Conservation (phyloP, 37 sponge, comb jelly and placozoan species). For the Oopsacas minuta region DNA sequence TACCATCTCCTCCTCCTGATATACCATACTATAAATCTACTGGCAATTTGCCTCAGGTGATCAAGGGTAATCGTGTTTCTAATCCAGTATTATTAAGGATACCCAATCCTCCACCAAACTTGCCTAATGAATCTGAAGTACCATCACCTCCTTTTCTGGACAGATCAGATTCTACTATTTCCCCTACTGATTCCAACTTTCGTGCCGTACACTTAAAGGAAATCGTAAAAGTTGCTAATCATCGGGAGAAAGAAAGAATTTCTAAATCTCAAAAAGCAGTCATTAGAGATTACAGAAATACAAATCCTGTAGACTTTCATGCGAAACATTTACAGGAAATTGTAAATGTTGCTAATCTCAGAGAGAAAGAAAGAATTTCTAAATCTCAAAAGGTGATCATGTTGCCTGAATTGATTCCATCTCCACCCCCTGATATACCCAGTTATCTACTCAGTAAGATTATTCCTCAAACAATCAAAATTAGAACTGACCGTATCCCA, state of each 20-base stretch:
- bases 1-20: not conserved
- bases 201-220: not conserved
- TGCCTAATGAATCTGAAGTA: not conserved
- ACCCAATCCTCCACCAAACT: not conserved
- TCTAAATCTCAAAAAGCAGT: not conserved
- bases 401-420: no score
- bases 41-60: not conserved
- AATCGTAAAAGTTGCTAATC: not conserved
- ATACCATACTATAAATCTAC: not conserved
- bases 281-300: not conserved
- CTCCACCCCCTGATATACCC: conserved; percentile 11
- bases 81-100: not conserved
- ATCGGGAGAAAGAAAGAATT: not conserved
- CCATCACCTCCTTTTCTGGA: not conserved
- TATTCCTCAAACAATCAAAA: not conserved
- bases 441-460: not conserved
- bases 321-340: not conserved
- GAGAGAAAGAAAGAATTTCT: not conserved
- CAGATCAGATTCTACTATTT: no score
- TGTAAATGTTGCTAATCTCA: not conserved
- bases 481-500: not conserved
- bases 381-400: not conserved
- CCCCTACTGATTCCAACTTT: no score
- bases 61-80: no score
- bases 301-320: not conserved